Percentiles rank a stretch among this genome's conserved stretches.
Evolutionary conservation across 2,113 vertebrate species (phyloP).

Genomic region (Dipodomys stephensi): DNA sequence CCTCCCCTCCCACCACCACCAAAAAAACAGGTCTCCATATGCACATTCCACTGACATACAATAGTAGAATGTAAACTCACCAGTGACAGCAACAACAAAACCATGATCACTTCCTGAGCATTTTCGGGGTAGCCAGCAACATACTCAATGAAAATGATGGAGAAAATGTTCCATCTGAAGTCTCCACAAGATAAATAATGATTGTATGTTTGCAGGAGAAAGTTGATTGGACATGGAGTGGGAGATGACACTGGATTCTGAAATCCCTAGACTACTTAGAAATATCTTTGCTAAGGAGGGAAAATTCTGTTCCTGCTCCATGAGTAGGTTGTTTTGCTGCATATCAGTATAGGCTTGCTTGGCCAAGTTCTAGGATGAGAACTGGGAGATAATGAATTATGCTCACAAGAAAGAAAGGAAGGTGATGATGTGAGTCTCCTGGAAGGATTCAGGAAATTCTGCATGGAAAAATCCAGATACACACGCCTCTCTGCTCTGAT

Average conservation of each 20-base stretch:
- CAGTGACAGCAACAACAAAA: not conserved
- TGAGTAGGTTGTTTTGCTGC: not conserved
- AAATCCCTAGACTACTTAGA: not conserved
- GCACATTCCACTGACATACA: not conserved
- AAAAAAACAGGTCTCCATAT: too few species aligned
- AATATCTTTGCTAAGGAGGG: not conserved
- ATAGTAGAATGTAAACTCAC: conserved; percentile 21
- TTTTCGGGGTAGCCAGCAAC: not conserved
- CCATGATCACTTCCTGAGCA: not conserved
- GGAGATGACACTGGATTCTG: not conserved
- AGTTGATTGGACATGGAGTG: not conserved
- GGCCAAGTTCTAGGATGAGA: not conserved
- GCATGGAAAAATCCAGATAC: not conserved
- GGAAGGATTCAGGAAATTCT: not conserved
- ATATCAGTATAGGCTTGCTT: not conserved
- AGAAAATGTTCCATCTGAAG: not conserved
- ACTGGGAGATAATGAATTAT: not conserved
- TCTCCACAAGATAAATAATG: not conserved
- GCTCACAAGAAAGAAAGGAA: not conserved
- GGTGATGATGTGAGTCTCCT: not conserved
- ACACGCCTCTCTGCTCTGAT: too few species aligned
- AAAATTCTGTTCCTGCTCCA: not conserved
- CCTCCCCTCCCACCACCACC: too few species aligned
- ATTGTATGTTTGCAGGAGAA: not conserved
- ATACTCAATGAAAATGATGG: not conserved